Evolutionary conservation across 2,797 vertebrate species (phyloP).

Genomic region (Sebastes minor): DNA sequence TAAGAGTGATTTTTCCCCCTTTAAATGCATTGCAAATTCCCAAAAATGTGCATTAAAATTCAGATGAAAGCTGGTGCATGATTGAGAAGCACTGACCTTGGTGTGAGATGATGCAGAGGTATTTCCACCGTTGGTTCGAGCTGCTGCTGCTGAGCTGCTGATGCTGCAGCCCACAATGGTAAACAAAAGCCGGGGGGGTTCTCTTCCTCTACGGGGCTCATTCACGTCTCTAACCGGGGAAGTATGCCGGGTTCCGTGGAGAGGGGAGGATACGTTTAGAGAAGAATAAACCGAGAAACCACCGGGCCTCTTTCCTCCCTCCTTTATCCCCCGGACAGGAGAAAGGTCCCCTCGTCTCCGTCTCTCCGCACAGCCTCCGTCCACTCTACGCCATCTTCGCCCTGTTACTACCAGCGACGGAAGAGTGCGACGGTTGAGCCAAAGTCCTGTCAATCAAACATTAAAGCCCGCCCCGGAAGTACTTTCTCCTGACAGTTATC

Average conservation of each 20-base stretch:
- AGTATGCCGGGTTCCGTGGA: background rate
- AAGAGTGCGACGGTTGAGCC: conserved; percentile 12
- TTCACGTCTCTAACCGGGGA: background rate
- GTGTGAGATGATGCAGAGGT: conserved; percentile 42
- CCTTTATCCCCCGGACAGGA: conserved; percentile 5
- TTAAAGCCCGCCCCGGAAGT: conserved; percentile 62
- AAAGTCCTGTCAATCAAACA: conserved; percentile 58
- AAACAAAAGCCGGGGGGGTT: conserved; percentile 67
- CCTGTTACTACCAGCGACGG: conserved; percentile 43
- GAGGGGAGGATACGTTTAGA: background rate
- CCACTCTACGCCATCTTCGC: conserved; percentile 76
- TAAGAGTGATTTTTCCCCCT: background rate
- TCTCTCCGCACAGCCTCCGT: conserved; percentile 42
- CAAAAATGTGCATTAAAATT: background rate
- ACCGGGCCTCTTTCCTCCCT: background rate
- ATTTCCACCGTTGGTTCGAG: conserved; percentile 32
- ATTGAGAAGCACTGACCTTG: conserved; percentile 65
- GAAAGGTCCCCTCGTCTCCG: conserved; percentile 54
- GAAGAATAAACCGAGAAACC: background rate
- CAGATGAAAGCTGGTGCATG: background rate
- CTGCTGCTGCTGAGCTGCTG: background rate
- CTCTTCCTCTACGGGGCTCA: conserved; percentile 37
- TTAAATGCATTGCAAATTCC: background rate
- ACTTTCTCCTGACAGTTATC: background rate
- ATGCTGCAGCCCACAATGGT: conserved; percentile 47